Percentiles rank a stretch among this genome's conserved stretches.
phyloP scores from a whole-genome alignment of 2,113 vertebrate species.

The Microcebus lehilahytsara region DNA sequence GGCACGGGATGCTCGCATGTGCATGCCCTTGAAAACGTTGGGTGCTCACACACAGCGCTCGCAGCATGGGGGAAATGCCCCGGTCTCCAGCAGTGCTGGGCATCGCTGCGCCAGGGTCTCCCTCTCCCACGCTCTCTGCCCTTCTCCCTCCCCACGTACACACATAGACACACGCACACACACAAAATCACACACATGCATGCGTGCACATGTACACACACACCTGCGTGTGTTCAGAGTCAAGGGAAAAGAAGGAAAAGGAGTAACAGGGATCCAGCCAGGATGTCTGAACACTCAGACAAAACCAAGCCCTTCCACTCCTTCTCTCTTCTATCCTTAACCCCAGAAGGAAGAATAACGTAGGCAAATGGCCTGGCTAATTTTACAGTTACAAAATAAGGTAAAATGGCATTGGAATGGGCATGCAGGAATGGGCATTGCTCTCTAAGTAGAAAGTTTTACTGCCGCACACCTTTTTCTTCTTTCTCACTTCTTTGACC shows the following conservation, averaged over 20 bases:
- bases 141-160: neutral
- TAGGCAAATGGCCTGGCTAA: neutral
- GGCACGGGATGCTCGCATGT: neutral
- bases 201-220: constrained; percentile 11
- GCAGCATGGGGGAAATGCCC: neutral
- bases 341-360: constrained; percentile 36
- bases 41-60: neutral
- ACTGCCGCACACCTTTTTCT: neutral
- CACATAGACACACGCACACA: neutral
- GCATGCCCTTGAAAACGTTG: constrained; percentile 73
- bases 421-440: neutral
- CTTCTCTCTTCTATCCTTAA: neutral
- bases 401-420: constrained; percentile 12
- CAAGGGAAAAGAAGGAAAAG: neutral
- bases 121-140: neutral
- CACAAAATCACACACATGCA: neutral
- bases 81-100: constrained; percentile 40
- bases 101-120: constrained; percentile 31
- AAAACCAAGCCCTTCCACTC: constrained; percentile 54
- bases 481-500: constrained; percentile 76
- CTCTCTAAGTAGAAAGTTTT: neutral
- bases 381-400: constrained; percentile 45
- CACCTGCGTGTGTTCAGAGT: neutral
- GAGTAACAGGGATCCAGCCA: constrained; percentile 63
- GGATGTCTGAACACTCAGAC: constrained; percentile 65